These are phyloP conservation scores for Porites australiensis DNA, from an alignment of 64 coral and sea anemone genomes.

Conservation along the genomic window DNA sequence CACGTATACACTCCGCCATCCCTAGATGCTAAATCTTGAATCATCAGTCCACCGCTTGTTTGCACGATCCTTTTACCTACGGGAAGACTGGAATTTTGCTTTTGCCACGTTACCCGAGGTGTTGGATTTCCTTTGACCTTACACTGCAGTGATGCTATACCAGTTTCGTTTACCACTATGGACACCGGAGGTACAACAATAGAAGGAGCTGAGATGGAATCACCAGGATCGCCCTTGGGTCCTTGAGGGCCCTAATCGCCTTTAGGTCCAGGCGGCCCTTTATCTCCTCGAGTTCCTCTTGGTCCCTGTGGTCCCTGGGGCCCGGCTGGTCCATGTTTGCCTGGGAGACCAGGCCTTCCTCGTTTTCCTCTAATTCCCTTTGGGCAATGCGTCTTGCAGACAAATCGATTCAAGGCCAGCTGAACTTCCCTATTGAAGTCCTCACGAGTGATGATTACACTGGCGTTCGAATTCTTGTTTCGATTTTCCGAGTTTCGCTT, in stretches of 20 bases:
- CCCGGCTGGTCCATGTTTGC: background rate
- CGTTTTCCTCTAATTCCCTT: constrained; percentile 50
- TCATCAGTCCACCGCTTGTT: constrained; percentile 9
- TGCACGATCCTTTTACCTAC: background rate
- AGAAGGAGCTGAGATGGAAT: constrained; percentile 34
- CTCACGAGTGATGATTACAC: constrained; percentile 15
- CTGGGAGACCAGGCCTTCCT: constrained; percentile 17
- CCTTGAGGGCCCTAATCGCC: constrained; percentile 18
- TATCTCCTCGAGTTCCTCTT: constrained; percentile 7
- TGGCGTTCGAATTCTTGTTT: background rate
- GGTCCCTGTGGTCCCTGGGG: constrained; percentile 49
- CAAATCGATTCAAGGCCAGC: background rate
- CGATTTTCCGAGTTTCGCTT: background rate
- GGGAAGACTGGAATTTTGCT: constrained; percentile 18
- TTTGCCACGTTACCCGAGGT: constrained; percentile 49
- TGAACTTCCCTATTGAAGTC: constrained; percentile 19
- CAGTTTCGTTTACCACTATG: constrained; percentile 30
- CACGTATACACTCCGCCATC: constrained; percentile 43
- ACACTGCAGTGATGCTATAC: constrained; percentile 39
- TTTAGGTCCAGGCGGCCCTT: constrained; percentile 24
- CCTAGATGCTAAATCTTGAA: background rate
- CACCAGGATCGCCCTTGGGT: constrained; percentile 25
- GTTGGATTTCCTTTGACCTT: constrained; percentile 46
- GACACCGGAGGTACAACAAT: constrained; percentile 18
- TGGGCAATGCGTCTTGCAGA: constrained; percentile 33